These are phyloP conservation scores for Notospermus geniculatus DNA, from an alignment of 1,140 invertebrate genomes.

Conservation along the genomic window DNA sequence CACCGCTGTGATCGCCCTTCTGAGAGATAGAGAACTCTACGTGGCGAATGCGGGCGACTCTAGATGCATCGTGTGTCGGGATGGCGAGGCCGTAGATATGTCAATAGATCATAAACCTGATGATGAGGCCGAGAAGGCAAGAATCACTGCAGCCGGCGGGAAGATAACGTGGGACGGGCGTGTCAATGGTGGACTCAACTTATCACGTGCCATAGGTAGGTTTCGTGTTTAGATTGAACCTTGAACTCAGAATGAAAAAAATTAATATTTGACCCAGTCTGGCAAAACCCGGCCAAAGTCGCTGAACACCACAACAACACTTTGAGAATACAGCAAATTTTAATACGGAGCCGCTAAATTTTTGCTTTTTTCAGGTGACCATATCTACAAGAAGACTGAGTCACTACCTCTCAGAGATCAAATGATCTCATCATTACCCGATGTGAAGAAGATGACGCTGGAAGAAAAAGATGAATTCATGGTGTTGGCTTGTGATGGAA, in stretches of 20 bases:
- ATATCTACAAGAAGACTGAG: constrained; percentile 86
- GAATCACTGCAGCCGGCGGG: constrained; percentile 90
- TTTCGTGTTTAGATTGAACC: not conserved
- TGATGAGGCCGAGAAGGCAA: constrained; percentile 75
- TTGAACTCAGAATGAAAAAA: too few relatives aligned
- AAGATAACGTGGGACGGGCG: constrained; percentile 87
- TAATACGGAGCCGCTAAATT: too few relatives aligned
- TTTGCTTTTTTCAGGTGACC: constrained; percentile 68
- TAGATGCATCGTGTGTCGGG: constrained; percentile 82
- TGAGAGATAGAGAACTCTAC: constrained; percentile 60
- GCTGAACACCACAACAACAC: too few relatives aligned
- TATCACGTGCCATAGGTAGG: constrained; percentile 87
- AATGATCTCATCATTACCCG: constrained; percentile 96
- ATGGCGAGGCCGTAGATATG: constrained; percentile 86
- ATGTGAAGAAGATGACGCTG: constrained; percentile 75
- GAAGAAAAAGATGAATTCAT: constrained; percentile 84
- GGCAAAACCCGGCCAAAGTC: too few relatives aligned
- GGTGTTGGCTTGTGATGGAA: constrained; percentile 96
- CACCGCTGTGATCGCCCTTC: constrained; percentile 88
- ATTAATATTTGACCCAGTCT: too few relatives aligned
- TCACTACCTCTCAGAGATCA: constrained; percentile 76
- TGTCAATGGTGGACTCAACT: constrained; percentile 93
- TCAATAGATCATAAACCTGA: constrained; percentile 94
- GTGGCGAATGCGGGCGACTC: constrained; percentile 83
- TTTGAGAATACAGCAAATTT: too few relatives aligned